Base-by-base conservation (phyloP, 2,888 invertebrate species). In the Odontomyia ornata region DNA sequence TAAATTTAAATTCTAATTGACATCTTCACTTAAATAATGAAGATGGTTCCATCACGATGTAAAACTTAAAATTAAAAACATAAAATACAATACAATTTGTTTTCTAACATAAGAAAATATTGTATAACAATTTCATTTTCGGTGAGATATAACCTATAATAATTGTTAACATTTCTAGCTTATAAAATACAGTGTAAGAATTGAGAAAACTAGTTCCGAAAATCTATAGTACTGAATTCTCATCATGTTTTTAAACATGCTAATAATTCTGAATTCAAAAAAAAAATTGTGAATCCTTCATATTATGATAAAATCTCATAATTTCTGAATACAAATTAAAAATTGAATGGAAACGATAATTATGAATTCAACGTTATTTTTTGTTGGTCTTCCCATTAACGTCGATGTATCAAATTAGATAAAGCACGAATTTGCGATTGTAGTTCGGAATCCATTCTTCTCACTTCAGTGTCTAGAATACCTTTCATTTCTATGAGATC, bases 401-500 rank as follows among this genome's bases (percentile, higher is more conserved):
- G 86, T 27, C 85, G 84, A 81, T 87, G 84, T 47, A 87, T 80
- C 56, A 87, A 83, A 81, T 87, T 87, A 47, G 85, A 86, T 23
- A 87, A 78, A 0, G 85, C 84, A 57, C 87, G 84, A 80, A 87
- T 87, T 80, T 87, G 86, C 56, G 83, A 85, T 77, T 86, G 86
- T 30, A 87, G 80, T 75, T 87, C 87, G 1, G 87, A 87, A 76
- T 87, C 86, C 86, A 87, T 87, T 80, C 84, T 84, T 75, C 83
- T 82, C 36, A 84, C 83, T 80, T 87, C 86, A 76, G 84, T 83
- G 78, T 86, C 84, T 27, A 87, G 84, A 43, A 82, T 79, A n/a
- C 81, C 77, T n/a, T 85, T 84, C 81, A 87, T 82, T 78, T 84
- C 83, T 23, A 82, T 81, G 81, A 96, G 87, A 83, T 93, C 90